Conservation (phyloP, 2,797 vertebrate genomes). For the Crax fasciolata region DNA sequence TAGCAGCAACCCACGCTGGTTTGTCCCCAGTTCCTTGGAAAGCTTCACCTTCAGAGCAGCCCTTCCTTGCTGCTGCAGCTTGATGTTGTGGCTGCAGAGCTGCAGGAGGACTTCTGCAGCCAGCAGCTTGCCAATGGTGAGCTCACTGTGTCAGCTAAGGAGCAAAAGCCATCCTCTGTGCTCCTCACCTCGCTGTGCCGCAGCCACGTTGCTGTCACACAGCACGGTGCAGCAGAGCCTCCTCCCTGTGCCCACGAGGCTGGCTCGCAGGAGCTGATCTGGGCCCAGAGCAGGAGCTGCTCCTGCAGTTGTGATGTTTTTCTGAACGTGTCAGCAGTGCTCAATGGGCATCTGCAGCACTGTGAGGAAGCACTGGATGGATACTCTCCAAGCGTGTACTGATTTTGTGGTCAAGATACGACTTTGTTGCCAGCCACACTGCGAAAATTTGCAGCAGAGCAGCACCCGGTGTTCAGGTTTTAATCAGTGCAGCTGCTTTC, state of each 20-base stretch:
- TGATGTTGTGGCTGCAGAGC: neutral
- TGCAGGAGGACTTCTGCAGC: neutral
- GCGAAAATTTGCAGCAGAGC: neutral
- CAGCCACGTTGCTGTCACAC: neutral
- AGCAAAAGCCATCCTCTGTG: neutral
- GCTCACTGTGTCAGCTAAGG: neutral
- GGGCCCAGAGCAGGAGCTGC: neutral
- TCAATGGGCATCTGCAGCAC: neutral
- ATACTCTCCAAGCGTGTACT: neutral
- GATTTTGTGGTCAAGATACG: neutral
- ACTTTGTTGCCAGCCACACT: neutral
- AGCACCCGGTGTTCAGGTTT: fast-evolving
- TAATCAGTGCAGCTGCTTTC: neutral
- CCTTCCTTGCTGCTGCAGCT: neutral
- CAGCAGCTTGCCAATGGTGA: neutral
- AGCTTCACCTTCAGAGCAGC: neutral
- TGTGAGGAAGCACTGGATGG: neutral
- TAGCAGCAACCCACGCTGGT: neutral
- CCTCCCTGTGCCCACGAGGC: neutral
- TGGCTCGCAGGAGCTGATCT: neutral
- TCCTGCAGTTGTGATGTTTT: neutral
- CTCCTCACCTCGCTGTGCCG: neutral
- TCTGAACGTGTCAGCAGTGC: neutral
- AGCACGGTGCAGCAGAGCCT: neutral
- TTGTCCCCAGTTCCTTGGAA: neutral